Evolutionary conservation across 2,888 invertebrate species (phyloP).

Genomic region (Melieria crassipennis): DNA sequence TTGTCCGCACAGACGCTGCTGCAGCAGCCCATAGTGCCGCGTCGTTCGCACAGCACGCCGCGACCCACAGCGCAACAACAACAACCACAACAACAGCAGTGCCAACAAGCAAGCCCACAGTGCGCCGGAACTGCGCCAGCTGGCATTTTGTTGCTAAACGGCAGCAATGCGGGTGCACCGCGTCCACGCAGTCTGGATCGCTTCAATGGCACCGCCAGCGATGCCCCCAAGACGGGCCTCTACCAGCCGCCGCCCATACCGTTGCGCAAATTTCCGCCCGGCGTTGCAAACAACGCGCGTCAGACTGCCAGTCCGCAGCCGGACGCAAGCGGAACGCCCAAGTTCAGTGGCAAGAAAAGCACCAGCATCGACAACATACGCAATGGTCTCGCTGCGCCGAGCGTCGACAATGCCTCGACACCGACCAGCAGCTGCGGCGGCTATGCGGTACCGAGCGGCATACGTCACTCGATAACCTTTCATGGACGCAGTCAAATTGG

Average conservation of each 20-base stretch:
- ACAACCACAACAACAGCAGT: constrained; percentile 34
- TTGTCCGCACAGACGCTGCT: neutral
- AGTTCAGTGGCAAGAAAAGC: constrained; percentile 54
- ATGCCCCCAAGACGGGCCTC: constrained; percentile 34
- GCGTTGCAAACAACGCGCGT: constrained; percentile 40
- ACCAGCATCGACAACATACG: constrained; percentile 58
- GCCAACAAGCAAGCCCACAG: constrained; percentile 33
- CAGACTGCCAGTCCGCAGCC: constrained; percentile 48
- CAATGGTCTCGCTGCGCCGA: constrained; percentile 37
- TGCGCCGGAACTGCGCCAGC: constrained; percentile 15
- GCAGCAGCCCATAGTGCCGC: constrained; percentile 56
- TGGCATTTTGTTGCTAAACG: constrained; percentile 17
- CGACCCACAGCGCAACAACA: constrained; percentile 45
- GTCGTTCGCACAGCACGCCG: constrained; percentile 65
- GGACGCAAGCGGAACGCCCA: constrained; percentile 36
- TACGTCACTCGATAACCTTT: constrained; percentile 64
- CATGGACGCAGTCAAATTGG: constrained; percentile 55
- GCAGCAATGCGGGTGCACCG: constrained; percentile 18
- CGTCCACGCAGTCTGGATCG: constrained; percentile 64
- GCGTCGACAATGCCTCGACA: constrained; percentile 8
- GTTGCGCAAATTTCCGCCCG: constrained; percentile 53
- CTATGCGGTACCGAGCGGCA: constrained; percentile 40
- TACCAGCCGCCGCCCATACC: constrained; percentile 63
- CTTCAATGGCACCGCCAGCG: constrained; percentile 53
- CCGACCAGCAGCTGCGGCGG: neutral